Base-by-base conservation (phyloP, 2,888 invertebrate species). In the Vesta saturnalis region DNA sequence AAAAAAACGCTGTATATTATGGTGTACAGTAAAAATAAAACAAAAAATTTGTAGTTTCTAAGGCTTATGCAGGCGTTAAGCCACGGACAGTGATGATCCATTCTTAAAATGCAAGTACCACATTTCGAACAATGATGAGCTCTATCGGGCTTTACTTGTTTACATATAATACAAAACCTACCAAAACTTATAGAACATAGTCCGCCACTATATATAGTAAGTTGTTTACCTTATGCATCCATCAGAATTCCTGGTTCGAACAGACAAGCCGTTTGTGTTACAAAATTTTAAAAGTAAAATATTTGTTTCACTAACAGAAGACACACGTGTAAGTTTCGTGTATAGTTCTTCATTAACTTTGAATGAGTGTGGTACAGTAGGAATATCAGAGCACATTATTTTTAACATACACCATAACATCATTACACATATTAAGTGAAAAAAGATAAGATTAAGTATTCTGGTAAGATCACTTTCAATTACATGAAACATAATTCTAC, bases 21-120 rank as follows among this genome's bases (percentile, higher is more conserved):
- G 46, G 94, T 94, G 84, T 96, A 97, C 69, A 92, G 94, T 79
- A 98, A 88, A 85, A 98, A 97, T 74, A 96, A 88, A 81, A 98
- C 91, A 86, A 99, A 98, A 86, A 92, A 97, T 86, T 98, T 98
- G 87, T 98, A 97, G 85, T 98, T 98, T 82, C 92, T 90, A 86
- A 93, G 97, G 82, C 94, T 94, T 64, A 98, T 95, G 83, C 97
- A 98, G 85, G 96, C 97, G 86, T 97, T 95, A 75, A 95, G 92
- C 95, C 95, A 97, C 12, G 96, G 97, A 84, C 97, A 98, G 84
- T 98, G 97, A 84, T 98, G 97, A 85, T 98, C 97, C 95, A 97
- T 96, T 86, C 96, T 96, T 69, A 95, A 88, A 6, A 96, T 92
- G 85, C 97, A 97, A 68, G 90, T 88, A n/a, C 93, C 90, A 84